phyloP scores from a whole-genome alignment of 1,140 invertebrate species.

The Artemia franciscana region DNA sequence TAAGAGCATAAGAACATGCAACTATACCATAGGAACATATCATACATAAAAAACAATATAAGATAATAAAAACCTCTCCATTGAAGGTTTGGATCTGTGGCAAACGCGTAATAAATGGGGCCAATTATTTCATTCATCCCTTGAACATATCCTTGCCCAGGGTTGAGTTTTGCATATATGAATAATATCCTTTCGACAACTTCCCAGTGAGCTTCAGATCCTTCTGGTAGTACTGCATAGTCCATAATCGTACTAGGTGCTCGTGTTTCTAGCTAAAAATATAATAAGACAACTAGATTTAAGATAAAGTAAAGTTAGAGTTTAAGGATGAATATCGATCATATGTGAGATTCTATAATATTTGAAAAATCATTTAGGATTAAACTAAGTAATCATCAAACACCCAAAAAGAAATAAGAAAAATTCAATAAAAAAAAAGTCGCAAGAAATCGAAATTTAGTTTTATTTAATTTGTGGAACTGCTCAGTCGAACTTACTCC shows the following conservation, averaged over 20 bases:
- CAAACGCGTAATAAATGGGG: conserved; percentile 92
- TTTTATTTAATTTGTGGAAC: too few species aligned
- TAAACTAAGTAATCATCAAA: too few species aligned
- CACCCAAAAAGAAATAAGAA: too few species aligned
- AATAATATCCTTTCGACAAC: conserved; percentile 91
- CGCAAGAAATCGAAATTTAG: too few species aligned
- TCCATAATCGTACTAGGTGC: conserved; percentile 32
- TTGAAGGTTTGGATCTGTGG: conserved; percentile 55
- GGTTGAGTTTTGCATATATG: conserved; percentile 91
- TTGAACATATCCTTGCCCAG: conserved; percentile 90
- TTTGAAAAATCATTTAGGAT: too few species aligned
- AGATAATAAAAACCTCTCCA: conserved; percentile 32
- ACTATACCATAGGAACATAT: too few species aligned
- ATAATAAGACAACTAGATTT: conserved; percentile 2
- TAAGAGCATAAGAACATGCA: too few species aligned
- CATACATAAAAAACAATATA: too few species aligned
- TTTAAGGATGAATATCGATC: too few species aligned
- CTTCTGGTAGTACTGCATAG: conserved; percentile 53
- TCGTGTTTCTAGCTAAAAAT: neutral
- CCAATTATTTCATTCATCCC: conserved; percentile 99
- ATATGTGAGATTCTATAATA: too few species aligned
- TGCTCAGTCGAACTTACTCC: too few species aligned
- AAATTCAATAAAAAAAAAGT: too few species aligned
- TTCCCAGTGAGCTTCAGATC: conserved; percentile 80
- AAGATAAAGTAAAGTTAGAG: conserved; percentile 3